phyloP scores from a whole-genome alignment of 2,888 invertebrate genomes.

The Aethes cnicana region DNA sequence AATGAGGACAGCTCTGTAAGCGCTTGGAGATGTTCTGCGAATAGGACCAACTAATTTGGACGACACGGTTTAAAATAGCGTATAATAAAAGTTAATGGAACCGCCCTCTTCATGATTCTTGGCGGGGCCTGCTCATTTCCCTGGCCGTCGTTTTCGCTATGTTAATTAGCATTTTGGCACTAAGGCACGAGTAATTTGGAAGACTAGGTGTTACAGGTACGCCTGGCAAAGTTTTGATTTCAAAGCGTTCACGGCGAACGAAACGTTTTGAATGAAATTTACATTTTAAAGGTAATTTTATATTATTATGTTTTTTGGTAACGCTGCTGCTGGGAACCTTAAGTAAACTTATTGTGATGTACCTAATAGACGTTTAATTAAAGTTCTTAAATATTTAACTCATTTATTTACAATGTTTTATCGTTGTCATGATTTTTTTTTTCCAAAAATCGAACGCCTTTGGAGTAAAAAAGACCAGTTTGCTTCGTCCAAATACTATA shows the following conservation, averaged over 20 bases:
- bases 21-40: constrained; percentile 62
- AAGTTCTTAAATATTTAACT: no score
- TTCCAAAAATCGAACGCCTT: no score
- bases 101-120: constrained; percentile 74
- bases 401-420: no score
- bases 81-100: constrained; percentile 80
- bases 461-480: no score
- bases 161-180: constrained; percentile 80
- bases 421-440: no score
- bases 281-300: constrained; percentile 13
- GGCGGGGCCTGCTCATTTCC: constrained; percentile 73
- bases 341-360: no score
- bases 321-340: no score
- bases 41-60: constrained; percentile 79
- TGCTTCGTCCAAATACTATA: no score
- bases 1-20: constrained; percentile 57
- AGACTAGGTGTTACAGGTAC: constrained; percentile 45
- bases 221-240: constrained; percentile 30
- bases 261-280: constrained; percentile 25
- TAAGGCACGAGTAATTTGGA: constrained; percentile 71
- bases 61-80: constrained; percentile 75
- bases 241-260: constrained; percentile 24
- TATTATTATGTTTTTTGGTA: background rate
- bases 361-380: no score
- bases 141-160: constrained; percentile 64